Conservation (phyloP, 2,797 vertebrate species). For the Forpus xanthops region DNA sequence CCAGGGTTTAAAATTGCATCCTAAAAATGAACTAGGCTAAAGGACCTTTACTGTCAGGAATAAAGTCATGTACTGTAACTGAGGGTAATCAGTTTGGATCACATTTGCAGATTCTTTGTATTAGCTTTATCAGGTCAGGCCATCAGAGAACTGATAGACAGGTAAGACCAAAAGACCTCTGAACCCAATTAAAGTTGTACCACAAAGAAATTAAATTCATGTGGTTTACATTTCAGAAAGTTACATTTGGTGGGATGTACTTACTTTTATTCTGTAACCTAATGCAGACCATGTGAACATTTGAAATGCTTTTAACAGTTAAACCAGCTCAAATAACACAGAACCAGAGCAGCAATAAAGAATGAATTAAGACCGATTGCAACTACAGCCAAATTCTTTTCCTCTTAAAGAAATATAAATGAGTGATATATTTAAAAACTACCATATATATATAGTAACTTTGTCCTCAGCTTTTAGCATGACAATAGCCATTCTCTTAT, state of each 20-base stretch:
- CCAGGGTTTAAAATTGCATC: not conserved
- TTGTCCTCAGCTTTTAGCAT: conserved; percentile 53
- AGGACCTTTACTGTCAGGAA: conserved; percentile 1
- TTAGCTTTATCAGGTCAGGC: conserved; percentile 77
- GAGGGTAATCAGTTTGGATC: conserved; percentile 51
- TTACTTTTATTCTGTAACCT: conserved; percentile 85
- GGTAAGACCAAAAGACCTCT: conserved; percentile 80
- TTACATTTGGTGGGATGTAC: conserved; percentile 82
- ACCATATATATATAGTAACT: conserved; percentile 14
- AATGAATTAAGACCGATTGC: conserved; percentile 84
- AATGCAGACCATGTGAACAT: conserved; percentile 85
- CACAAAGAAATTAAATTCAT: conserved; percentile 84
- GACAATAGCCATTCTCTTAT: conserved; percentile 42
- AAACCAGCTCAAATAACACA: conserved; percentile 84
- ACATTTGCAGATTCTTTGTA: conserved; percentile 71
- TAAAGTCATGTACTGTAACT: conserved; percentile 48
- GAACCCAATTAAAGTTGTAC: conserved; percentile 83
- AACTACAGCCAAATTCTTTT: conserved; percentile 75
- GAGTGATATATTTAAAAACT: conserved; percentile 33
- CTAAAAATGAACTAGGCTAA: not conserved
- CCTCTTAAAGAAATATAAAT: conserved; percentile 68
- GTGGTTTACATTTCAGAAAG: conserved; percentile 85
- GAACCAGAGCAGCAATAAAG: conserved; percentile 85
- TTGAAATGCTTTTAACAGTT: conserved; percentile 84
- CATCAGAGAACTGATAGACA: conserved; percentile 79